Base-by-base conservation (phyloP, 1,140 invertebrate genomes). In the Monomorium pharaonis region DNA sequence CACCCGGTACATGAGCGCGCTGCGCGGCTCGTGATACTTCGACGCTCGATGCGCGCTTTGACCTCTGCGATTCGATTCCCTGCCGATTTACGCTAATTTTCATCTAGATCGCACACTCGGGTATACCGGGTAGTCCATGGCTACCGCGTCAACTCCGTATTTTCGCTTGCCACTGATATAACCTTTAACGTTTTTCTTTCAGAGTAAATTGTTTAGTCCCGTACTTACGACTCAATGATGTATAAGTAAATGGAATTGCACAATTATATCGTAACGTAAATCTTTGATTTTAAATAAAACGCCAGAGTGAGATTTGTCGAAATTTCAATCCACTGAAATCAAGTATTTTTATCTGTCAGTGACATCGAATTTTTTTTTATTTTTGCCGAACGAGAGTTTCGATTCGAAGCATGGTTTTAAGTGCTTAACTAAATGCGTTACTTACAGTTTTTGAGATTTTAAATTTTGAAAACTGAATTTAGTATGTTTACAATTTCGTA, bases 1-100 rank as follows among this genome's bases (percentile, higher is more conserved):
- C 93, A 93, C 93, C 92, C 91, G 91, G 92, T 93, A 94, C 63
- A 93, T 91, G 65, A 70, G 47, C 69, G 58, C 84, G 54, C 49
- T 56, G 75, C 70, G 69, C 78, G 58, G 51, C 78, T 87, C 81
- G 89, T 91, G 80, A 92, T 90, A 91, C 91, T 91, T 92, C 70
- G 87, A 37, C 49, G 76, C 51, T 47, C 21, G 77, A 67, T 58
- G 62, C 85, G 49, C 33, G 33, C 60, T 58, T 84, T 58, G 74
- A 74, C 49, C 74, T 84, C 49, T 51, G 51, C 78, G 37, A 72
- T 83, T 58, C 42, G 78, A 83, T 74, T 83, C 56, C 47, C 37
- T 81, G 18, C 18, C 37, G 24, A 58, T 81, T 72, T 58, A 16
- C 47, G 54, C 21, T 62, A 30, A 63, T 63, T 76, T 62, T 42